Base-by-base conservation (phyloP, 2,113 vertebrate genomes). In the Ctenodactylus gundi region DNA sequence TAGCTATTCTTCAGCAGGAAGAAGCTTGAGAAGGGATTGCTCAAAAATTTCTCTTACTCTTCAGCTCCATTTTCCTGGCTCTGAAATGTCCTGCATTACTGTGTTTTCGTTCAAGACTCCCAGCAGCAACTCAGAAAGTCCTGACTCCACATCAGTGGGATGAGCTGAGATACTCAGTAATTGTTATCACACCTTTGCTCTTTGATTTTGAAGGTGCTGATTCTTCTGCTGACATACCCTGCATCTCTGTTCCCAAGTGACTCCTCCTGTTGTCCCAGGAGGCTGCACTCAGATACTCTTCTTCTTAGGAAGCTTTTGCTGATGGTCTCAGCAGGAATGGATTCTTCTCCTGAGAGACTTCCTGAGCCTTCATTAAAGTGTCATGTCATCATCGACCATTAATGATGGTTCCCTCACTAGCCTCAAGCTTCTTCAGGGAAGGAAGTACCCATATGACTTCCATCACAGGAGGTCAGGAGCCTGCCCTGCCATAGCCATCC, bases 261-360 rank as follows among this genome's bases (percentile, higher is more conserved):
- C 25, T 53, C 25, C 9, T 49, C 31, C 20, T 29, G 60, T 7
- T 13, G 6, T 31, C 39, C 31, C 58, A 21, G 21, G n/a, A 75
- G 25, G 73, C 31, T 17, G 7, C 4, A 18, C 64, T 55, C 31
- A 49, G 60, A 36, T 11, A 12, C 31, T 72, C 6, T 39, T 55
- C 77, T 57, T 23, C 27, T 49, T 3, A 27, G 8, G 14, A 68
- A 41, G 20, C 34, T 29, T 62, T 77, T 36, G 14, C 13, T 68
- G 27, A 65, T 29, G 10, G 8, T 73, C 41, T 68, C 10, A 46
- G 75, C 55, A 57, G 31, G 34, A 34, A n/a, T n/a, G 39, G 13
- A 14, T 72, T 44, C 57, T 81, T 82, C n/a, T 11, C 31, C 41
- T 4, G 0, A 0, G 13, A 72, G 34, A 3, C 6, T 2, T n/a